A percentile compares a stretch with the other conserved stretches of the same genome.
phyloP scores from a whole-genome alignment of 1,140 invertebrate species.

The Nomia melanderi region DNA sequence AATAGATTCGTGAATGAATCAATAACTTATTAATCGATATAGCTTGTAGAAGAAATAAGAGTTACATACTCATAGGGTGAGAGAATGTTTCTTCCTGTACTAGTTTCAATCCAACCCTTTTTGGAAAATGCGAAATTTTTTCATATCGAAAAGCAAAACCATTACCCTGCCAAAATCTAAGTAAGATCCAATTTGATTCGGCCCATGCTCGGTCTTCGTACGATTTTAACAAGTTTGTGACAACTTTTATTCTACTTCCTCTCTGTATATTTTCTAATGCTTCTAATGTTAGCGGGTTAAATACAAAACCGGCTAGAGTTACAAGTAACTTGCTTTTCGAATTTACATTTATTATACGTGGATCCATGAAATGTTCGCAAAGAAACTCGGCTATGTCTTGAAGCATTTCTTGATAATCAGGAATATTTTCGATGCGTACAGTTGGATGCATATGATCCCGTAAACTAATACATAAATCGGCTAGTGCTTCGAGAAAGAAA shows the following conservation, averaged over 20 bases:
- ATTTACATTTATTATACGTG: slow-evolving; percentile 88
- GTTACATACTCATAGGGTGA: slow-evolving; percentile 79
- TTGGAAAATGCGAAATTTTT: slow-evolving; percentile 83
- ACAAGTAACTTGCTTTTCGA: slow-evolving; percentile 89
- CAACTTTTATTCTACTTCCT: slow-evolving; percentile 81
- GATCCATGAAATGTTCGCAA: slow-evolving; percentile 88
- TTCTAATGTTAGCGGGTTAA: slow-evolving; percentile 82
- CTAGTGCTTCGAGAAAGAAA: slow-evolving; percentile 88
- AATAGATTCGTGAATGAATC: not conserved
- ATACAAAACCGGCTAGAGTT: slow-evolving; percentile 87
- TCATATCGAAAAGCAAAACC: slow-evolving; percentile 91
- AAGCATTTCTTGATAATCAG: slow-evolving; percentile 82
- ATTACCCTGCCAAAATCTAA: slow-evolving; percentile 92
- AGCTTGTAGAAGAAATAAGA: slow-evolving; percentile 18
- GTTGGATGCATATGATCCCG: slow-evolving; percentile 85
- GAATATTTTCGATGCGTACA: slow-evolving; percentile 82
- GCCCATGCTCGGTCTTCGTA: slow-evolving; percentile 93
- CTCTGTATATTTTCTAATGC: slow-evolving; percentile 84
- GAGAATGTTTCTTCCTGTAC: slow-evolving; percentile 77
- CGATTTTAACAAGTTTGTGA: slow-evolving; percentile 86
- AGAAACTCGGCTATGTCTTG: slow-evolving; percentile 87
- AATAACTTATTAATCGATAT: not conserved
- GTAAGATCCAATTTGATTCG: slow-evolving; percentile 92
- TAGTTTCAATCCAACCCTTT: slow-evolving; percentile 79
- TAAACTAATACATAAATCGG: slow-evolving; percentile 85